Base-by-base conservation (phyloP, 2,888 invertebrate genomes). In the Euplexia lucipara region DNA sequence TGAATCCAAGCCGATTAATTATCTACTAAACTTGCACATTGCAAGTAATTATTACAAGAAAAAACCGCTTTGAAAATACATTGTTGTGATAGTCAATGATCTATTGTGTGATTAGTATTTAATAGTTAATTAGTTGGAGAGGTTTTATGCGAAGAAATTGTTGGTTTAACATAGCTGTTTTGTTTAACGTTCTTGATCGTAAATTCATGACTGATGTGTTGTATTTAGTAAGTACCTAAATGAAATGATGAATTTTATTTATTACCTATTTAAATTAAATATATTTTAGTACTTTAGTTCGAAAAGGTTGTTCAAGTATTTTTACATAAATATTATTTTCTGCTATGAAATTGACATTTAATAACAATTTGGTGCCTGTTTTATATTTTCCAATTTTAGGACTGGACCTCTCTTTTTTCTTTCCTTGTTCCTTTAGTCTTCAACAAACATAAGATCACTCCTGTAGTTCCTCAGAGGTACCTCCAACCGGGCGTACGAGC, bases 1-100 rank as follows among this genome's bases (percentile, higher is more conserved):
- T 57, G 56, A 70, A 75, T 70, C 64, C 56, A 37, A 44, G 47
- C 35, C 52, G 56, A 74, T 75, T 76, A 70, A 63, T 70, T 75
- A 26, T 5, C 26, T 26, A 57, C 52, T n/a, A 58, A 75, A 62
- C 53, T 75, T 63, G 64, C 71, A 75, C 71, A 74, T 75, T 75
- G 76, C 76, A 34, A 18, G 42, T 57, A 56, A 70, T 75, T 41
- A 44, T 63, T 70, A 49, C 14, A 35, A 26, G 49, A 54, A 73
- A n/a, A 69, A 45, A 22, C 37, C 53, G 20, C 34, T 37, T 66
- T 51, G 26, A 53, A 57, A 44, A 48, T 69, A 75, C 73, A 56
- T 47, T 75, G 76, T 73, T 54, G 62, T 62, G n/a, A 52, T 57
- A 75, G 41, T 37, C 22, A 47, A 34, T 56, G 26, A 35, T 56